Conservation (phyloP, 2,797 vertebrate genomes). For the Lithobates sylvaticus region DNA sequence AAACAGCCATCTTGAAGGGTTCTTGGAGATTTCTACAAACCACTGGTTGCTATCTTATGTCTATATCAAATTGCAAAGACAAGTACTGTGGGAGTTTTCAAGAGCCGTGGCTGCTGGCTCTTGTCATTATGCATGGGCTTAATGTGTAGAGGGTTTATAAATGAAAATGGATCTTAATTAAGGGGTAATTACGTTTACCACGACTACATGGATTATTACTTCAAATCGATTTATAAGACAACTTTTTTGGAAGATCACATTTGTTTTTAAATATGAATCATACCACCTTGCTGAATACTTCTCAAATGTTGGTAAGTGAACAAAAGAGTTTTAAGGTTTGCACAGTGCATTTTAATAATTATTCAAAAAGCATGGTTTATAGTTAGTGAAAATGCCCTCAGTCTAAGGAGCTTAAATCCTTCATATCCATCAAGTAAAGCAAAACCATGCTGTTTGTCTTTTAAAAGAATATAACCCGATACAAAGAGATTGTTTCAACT, state of each 20-base stretch:
- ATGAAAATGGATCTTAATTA: neutral
- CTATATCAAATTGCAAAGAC: slow-evolving; percentile 1
- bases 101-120: slow-evolving; percentile 11
- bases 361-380: neutral
- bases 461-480: no score
- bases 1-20: slow-evolving; percentile 2
- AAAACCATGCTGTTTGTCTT: neutral
- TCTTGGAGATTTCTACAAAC: neutral
- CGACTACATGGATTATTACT: neutral
- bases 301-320: neutral
- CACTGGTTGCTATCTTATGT: neutral
- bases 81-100: neutral
- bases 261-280: no score
- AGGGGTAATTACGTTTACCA: no score
- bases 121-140: neutral
- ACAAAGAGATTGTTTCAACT: no score
- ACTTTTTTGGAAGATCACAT: neutral
- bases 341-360: neutral
- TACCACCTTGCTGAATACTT: neutral
- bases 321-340: neutral
- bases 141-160: neutral
- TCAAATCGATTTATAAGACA: neutral
- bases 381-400: no score
- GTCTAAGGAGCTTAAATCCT: no score
- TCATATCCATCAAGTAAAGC: no score